Base-by-base conservation (phyloP, 2,113 vertebrate genomes). In the Brienomyrus longianalis region DNA sequence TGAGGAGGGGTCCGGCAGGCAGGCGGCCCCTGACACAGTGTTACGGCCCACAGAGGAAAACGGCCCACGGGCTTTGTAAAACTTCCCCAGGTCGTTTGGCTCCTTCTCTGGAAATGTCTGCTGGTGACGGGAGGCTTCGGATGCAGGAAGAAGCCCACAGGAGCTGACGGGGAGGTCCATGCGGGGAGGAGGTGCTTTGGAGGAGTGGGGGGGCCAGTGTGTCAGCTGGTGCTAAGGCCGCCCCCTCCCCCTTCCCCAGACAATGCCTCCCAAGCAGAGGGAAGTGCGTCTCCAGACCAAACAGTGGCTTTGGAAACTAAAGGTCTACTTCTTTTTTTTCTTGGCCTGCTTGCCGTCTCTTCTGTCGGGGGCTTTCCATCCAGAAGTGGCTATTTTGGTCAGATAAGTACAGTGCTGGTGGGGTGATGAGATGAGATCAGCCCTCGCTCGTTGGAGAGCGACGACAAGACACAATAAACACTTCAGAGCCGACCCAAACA, bases 321-420 rank as follows among this genome's bases (percentile, higher is more conserved):
- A 86, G 92, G 90, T 39, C 74, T 19, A 77, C 74, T 77, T 39
- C 90, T 93, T 93, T 93, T 95, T 95, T 92, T 94, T 47, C 70
- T 87, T 17, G 47, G 45, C 93, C 94, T 94, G 45, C 87, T 89
- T 84, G 83, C 51, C 91, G 91, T 92, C 92, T 93, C 92, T 92
- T 92, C 31, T 88, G 52, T 43, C 6, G 10, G 94, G 93, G 94
- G 95, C 94, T 96, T 95, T 96, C 95, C 95, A 95, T 93, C 91
- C 93, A 89, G 90, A 93, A 93, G 93, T 92, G 93, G 92, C 93
- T 96, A 95, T 96, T 96, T 95, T 92, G 93, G 95, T 95, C 94
- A 92, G 92, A 96, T 94, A 96, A 96, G 95, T 94, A 93, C 93
- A 93, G 92, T 93, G 93, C 94, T 94, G 95, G 94, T 93, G 92